Percentiles rank a stretch among this genome's conserved stretches.
Conservation (phyloP, 2,888 invertebrate species). For the Ischnus inquisitorius region DNA sequence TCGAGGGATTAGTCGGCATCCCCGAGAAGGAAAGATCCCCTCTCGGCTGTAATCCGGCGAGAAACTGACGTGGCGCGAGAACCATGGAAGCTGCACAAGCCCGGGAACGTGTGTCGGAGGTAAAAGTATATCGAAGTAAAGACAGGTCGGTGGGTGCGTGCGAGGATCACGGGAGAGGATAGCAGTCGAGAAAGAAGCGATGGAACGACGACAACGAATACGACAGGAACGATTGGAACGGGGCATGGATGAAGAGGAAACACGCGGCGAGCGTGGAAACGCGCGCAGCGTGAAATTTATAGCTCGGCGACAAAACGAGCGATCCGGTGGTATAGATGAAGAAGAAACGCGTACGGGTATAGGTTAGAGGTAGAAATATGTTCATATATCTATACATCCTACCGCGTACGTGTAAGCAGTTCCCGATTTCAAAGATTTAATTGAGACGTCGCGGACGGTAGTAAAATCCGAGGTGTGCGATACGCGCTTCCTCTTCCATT, state of each 20-base stretch:
- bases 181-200: slow-evolving; percentile 27
- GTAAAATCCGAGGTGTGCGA: slow-evolving; percentile 74
- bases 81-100: slow-evolving; percentile 47
- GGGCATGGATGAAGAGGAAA: slow-evolving; percentile 28
- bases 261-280: slow-evolving; percentile 60
- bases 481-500: slow-evolving; percentile 39
- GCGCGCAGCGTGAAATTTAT: slow-evolving; percentile 65
- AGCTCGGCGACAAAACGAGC: slow-evolving; percentile 66
- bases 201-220: slow-evolving; percentile 47
- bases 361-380: slow-evolving; percentile 30
- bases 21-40: slow-evolving; percentile 49
- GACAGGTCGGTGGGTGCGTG: slow-evolving; percentile 26
- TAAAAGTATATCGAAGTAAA: slow-evolving; percentile 41
- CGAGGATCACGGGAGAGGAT: slow-evolving; percentile 22
- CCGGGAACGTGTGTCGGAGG: slow-evolving; percentile 30
- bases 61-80: slow-evolving; percentile 67
- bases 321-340: slow-evolving; percentile 46
- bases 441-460: slow-evolving; percentile 78
- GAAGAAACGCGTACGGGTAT: slow-evolving; percentile 54
- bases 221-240: slow-evolving; percentile 41
- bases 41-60: slow-evolving; percentile 65
- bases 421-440: slow-evolving; percentile 78
- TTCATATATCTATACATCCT: slow-evolving; percentile 23
- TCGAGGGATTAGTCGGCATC: slow-evolving; percentile 64
- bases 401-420: slow-evolving; percentile 57